Percentiles rank a stretch among this genome's conserved stretches.
Conservation (phyloP, 2,888 invertebrate species). For the Tipula lateralis region DNA sequence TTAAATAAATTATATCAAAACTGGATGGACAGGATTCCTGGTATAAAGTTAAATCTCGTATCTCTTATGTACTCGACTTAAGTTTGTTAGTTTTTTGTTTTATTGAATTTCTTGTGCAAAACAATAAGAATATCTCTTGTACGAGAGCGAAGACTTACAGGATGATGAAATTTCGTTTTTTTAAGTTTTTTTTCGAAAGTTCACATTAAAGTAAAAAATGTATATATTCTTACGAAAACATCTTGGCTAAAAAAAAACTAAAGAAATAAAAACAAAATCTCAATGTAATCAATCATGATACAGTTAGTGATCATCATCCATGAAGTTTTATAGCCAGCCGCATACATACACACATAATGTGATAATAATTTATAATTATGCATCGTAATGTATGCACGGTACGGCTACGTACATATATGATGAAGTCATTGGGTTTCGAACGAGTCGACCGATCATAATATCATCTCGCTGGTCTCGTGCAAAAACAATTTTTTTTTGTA, state of each 20-base stretch:
- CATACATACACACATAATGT: neutral
- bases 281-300: constrained; percentile 19
- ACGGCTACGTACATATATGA: neutral
- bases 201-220: neutral
- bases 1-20: neutral
- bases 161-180: neutral
- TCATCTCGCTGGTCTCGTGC: neutral
- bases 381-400: neutral
- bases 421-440: neutral
- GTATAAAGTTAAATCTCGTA: neutral
- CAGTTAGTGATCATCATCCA: constrained; percentile 11
- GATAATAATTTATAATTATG: neutral
- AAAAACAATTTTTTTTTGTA: neutral
- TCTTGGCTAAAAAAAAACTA: neutral
- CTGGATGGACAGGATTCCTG: neutral
- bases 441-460: neutral
- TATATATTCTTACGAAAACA: neutral
- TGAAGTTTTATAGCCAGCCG: neutral
- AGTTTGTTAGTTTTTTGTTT: neutral
- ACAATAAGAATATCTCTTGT: neutral
- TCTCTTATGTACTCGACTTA: neutral
- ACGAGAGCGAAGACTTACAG: neutral
- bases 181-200: neutral
- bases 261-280: neutral
- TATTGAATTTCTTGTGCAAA: neutral